Evolutionary conservation across 2,797 vertebrate species (phyloP).

Genomic region (Crossoptilon crossoptilon): DNA sequence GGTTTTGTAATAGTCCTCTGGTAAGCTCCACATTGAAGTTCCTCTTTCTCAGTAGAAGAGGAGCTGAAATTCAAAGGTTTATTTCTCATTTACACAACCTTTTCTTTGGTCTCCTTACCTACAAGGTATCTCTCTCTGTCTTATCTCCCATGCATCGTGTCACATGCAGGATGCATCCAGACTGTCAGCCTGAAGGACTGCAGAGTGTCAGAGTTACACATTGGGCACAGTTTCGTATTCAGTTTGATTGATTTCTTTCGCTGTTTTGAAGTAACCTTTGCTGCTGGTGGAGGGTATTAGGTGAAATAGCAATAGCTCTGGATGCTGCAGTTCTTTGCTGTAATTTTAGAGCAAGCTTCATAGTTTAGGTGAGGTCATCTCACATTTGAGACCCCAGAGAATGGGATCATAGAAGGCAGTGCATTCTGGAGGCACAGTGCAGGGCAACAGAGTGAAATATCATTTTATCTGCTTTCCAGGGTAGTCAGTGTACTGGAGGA

Average conservation of each 20-base stretch:
- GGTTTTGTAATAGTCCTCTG: conserved; percentile 40
- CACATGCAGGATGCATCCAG: neutral
- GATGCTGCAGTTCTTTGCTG: neutral
- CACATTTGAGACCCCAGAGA: neutral
- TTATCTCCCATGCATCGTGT: neutral
- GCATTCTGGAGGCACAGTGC: neutral
- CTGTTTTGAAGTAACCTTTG: neutral
- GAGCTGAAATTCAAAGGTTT: neutral
- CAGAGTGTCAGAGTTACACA: neutral
- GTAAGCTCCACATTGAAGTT: neutral
- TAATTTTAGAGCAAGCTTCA: neutral
- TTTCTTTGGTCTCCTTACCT: neutral
- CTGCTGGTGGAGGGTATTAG: neutral
- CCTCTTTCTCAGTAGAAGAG: conserved; percentile 3
- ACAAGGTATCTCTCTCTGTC: too few relatives aligned
- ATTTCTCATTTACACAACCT: neutral
- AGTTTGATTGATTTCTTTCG: neutral
- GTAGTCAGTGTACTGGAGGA: neutral
- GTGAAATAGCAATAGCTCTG: neutral
- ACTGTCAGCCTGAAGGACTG: neutral
- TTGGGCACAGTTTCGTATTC: neutral
- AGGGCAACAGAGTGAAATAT: neutral
- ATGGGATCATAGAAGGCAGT: neutral
- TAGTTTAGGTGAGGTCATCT: neutral
- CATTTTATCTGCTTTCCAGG: neutral